Conservation (phyloP, 64 coral and sea anemone species). For the Actinia tenebrosa region DNA sequence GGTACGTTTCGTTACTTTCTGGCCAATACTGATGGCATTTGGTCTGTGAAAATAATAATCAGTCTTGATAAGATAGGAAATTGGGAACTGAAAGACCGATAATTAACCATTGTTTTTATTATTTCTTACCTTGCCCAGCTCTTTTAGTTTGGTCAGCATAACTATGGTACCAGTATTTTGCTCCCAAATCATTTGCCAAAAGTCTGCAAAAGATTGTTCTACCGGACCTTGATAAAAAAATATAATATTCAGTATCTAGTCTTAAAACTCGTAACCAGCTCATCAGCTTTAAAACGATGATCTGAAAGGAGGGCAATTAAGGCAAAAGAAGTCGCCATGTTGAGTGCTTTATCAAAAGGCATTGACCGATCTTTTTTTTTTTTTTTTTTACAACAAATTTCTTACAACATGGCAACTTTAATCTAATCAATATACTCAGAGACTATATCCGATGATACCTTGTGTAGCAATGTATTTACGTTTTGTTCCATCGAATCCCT, state of each 20-base stretch:
- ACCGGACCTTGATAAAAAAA: not conserved
- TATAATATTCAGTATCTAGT: not conserved
- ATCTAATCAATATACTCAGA: too few species aligned
- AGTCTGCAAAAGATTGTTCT: not conserved
- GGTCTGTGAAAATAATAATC: constrained; percentile 17
- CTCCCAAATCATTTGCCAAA: constrained; percentile 43
- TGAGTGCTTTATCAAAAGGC: too few species aligned
- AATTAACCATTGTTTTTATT: not conserved
- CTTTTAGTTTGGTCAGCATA: constrained; percentile 32
- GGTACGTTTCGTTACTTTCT: constrained; percentile 34
- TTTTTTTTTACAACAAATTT: too few species aligned
- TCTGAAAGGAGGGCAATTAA: too few species aligned
- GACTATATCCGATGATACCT: not conserved
- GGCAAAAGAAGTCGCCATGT: too few species aligned
- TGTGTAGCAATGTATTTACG: not conserved
- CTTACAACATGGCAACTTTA: too few species aligned
- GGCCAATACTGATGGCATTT: constrained; percentile 92
- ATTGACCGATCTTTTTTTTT: too few species aligned
- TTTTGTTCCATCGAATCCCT: not conserved
- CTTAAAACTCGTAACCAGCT: not conserved
- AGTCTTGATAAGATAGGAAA: not conserved
- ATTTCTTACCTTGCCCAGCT: constrained; percentile 12
- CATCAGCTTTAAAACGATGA: too few species aligned
- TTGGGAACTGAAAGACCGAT: not conserved
- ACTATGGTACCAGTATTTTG: constrained; percentile 9